A percentile compares a stretch with the other conserved stretches of the same genome.
Evolutionary conservation across 2,797 vertebrate species (phyloP).

Genomic region (Odontamblyopus rebecca): DNA sequence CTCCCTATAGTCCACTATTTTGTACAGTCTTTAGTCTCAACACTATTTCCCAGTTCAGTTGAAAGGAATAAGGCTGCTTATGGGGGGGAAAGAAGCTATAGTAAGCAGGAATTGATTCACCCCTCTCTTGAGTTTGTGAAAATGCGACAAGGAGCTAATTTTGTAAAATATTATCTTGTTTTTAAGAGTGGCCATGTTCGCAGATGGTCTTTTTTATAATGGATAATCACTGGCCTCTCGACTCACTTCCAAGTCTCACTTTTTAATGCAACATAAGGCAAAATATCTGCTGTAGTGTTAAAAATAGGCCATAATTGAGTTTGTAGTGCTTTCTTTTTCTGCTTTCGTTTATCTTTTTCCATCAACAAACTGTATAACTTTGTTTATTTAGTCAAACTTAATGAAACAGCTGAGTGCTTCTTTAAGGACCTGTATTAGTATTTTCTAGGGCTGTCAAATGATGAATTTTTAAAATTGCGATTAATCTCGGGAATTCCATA

Average conservation of each 20-base stretch:
- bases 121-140: neutral
- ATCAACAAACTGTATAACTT: neutral
- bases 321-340: neutral
- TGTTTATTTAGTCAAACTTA: neutral
- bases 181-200: neutral
- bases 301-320: neutral
- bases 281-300: neutral
- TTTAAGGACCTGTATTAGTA: neutral
- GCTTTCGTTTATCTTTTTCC: neutral
- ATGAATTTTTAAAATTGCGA: too few relatives aligned
- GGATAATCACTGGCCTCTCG: neutral
- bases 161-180: neutral
- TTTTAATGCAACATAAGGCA: neutral
- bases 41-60: too few relatives aligned
- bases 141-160: neutral
- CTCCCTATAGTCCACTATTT: too few relatives aligned
- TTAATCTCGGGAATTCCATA: too few relatives aligned
- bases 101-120: too few relatives aligned
- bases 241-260: neutral
- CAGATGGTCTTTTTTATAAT: neutral
- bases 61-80: too few relatives aligned
- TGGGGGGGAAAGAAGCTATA: too few relatives aligned
- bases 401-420: neutral
- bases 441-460: neutral
- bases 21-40: too few relatives aligned